Percentiles rank a stretch among this genome's conserved stretches.
Conservation (phyloP, 2,113 vertebrate species). For the Salvelinus alpinus region DNA sequence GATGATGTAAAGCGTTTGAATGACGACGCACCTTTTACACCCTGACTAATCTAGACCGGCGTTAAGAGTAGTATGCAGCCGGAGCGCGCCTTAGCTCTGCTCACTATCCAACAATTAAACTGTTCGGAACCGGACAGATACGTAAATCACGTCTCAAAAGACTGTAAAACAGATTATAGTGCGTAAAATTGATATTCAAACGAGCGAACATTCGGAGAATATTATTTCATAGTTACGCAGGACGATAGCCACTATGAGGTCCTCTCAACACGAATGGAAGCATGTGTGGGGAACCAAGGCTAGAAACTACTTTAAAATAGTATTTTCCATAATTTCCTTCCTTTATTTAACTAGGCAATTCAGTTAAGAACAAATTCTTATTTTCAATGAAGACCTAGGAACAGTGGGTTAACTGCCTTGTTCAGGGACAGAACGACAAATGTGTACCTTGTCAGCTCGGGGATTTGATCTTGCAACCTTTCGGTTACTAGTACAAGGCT, state of each 20-base stretch:
- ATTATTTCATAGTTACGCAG: constrained; percentile 18
- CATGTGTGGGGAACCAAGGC: neutral
- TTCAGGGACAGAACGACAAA: no score
- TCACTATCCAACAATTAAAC: constrained; percentile 42
- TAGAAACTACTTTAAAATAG: constrained; percentile 5
- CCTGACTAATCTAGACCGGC: constrained; percentile 37
- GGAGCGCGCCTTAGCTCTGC: constrained; percentile 24
- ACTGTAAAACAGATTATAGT: constrained; percentile 38
- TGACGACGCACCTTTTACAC: constrained; percentile 36
- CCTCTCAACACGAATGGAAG: neutral
- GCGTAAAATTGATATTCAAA: constrained; percentile 28
- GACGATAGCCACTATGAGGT: neutral
- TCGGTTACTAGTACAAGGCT: no score
- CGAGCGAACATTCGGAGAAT: constrained; percentile 1
- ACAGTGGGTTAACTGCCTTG: no score
- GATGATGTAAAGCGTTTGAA: constrained; percentile 26
- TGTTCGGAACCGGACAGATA: constrained; percentile 19
- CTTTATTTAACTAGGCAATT: no score
- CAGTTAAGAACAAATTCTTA: no score
- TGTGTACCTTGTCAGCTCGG: no score
- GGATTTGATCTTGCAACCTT: no score
- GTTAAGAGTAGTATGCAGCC: constrained; percentile 27
- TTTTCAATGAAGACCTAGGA: no score
- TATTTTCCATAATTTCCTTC: neutral
- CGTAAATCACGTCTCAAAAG: constrained; percentile 40